phyloP scores from a whole-genome alignment of 2,113 vertebrate species.

The Limanda limanda region DNA sequence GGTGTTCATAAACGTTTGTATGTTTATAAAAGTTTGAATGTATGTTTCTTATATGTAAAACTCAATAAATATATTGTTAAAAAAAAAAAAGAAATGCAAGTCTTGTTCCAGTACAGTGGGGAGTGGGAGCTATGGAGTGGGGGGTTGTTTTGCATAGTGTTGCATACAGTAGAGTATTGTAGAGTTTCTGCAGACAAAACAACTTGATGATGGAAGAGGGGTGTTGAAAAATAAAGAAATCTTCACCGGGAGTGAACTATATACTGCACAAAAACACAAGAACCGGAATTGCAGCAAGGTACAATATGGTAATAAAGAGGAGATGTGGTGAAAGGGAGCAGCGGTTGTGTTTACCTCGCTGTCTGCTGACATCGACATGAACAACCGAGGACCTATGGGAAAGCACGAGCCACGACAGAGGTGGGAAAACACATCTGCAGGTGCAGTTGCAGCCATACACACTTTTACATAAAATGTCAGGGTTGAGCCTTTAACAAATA shows the following conservation, averaged over 20 bases:
- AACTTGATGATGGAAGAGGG: too few relatives aligned
- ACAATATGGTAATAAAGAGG: neutral
- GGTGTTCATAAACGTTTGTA: too few relatives aligned
- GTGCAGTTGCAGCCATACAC: neutral
- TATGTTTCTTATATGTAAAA: too few relatives aligned
- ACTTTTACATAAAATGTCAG: neutral
- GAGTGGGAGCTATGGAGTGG: neutral
- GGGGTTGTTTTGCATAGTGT: neutral
- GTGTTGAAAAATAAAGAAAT: too few relatives aligned
- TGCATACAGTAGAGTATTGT: too few relatives aligned
- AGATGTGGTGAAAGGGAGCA: neutral
- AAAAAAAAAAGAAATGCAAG: conserved; percentile 12
- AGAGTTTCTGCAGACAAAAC: too few relatives aligned
- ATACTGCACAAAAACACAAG: neutral
- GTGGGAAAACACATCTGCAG: neutral
- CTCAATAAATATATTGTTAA: too few relatives aligned
- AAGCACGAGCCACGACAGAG: neutral
- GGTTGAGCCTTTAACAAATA: neutral
- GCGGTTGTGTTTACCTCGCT: neutral
- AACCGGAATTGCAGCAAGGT: too few relatives aligned
- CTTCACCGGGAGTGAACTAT: too few relatives aligned
- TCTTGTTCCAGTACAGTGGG: neutral
- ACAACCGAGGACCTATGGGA: neutral
- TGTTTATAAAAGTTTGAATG: too few relatives aligned
- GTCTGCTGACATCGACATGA: neutral